Conservation (phyloP, 1,140 invertebrate genomes). For the Drosophila quadrilineata region DNA sequence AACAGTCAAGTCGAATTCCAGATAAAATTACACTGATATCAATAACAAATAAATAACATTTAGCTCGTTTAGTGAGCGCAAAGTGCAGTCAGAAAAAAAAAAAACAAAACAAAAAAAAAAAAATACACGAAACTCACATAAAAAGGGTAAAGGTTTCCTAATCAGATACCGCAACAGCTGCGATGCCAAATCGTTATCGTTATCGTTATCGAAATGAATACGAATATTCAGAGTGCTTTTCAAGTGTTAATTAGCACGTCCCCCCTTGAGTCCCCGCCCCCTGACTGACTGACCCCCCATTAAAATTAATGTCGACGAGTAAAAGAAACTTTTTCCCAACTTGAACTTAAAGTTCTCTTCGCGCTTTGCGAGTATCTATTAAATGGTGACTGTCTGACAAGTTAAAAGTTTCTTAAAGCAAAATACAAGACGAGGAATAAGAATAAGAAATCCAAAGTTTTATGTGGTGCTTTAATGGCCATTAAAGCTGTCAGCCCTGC, state of each 20-base stretch:
- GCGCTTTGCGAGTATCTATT: no score
- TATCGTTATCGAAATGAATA: slow-evolving; percentile 5
- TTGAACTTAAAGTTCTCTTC: neutral
- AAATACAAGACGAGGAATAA: no score
- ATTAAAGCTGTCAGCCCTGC: no score
- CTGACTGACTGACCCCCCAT: neutral
- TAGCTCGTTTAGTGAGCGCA: slow-evolving; percentile 3
- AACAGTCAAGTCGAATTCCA: neutral
- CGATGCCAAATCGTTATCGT: neutral
- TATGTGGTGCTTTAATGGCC: no score
- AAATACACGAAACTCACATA: neutral
- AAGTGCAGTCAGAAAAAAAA: slow-evolving; percentile 35
- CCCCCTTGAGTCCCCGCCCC: no score
- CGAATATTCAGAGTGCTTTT: neutral
- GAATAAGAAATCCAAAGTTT: no score
- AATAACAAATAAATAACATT: slow-evolving; percentile 47
- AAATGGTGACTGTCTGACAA: no score
- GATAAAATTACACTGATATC: slow-evolving; percentile 21
- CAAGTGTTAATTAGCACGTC: slow-evolving; percentile 20
- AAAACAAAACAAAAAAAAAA: slow-evolving; percentile 6
- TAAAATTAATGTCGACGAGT: neutral
- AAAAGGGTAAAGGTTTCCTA: neutral
- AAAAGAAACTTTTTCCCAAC: neutral
- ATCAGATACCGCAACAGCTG: neutral
- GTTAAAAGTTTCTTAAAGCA: no score